Percentiles rank a stretch among this genome's conserved stretches.
These are phyloP conservation scores for Cantharis lateralis DNA, from an alignment of 2,888 invertebrate species.

Conservation along the genomic window DNA sequence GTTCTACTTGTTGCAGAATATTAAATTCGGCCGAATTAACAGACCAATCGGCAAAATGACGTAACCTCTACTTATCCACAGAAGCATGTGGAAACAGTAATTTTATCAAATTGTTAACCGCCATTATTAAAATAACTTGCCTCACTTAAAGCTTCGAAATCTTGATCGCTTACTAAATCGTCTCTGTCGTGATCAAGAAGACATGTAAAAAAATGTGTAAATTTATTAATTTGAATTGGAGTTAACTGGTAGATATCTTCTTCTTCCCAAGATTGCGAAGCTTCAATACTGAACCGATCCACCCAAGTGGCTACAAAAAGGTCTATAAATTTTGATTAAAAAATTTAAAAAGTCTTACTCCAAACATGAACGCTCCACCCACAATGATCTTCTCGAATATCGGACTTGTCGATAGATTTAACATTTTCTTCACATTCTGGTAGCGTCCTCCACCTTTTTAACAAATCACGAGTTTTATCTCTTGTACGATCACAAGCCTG, in stretches of 20 bases:
- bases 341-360: constrained; percentile 62
- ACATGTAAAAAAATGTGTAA: constrained; percentile 72
- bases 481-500: constrained; percentile 77
- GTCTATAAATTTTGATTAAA: not conserved
- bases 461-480: constrained; percentile 73
- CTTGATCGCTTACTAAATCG: constrained; percentile 71
- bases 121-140: constrained; percentile 49
- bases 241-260: constrained; percentile 64
- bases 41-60: constrained; percentile 79
- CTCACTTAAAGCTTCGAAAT: constrained; percentile 72
- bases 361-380: constrained; percentile 81
- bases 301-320: constrained; percentile 71
- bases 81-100: constrained; percentile 43
- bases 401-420: constrained; percentile 49
- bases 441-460: constrained; percentile 72
- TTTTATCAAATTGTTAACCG: constrained; percentile 3
- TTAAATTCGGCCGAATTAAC: constrained; percentile 73
- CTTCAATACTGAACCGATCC: constrained; percentile 71
- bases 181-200: constrained; percentile 74
- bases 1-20: constrained; percentile 72
- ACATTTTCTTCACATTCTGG: constrained; percentile 62
- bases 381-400: constrained; percentile 58
- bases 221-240: constrained; percentile 69
- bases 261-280: constrained; percentile 59
- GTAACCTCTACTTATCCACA: constrained; percentile 59